Conservation (phyloP, 2,888 invertebrate species). For the Agelastica alni region DNA sequence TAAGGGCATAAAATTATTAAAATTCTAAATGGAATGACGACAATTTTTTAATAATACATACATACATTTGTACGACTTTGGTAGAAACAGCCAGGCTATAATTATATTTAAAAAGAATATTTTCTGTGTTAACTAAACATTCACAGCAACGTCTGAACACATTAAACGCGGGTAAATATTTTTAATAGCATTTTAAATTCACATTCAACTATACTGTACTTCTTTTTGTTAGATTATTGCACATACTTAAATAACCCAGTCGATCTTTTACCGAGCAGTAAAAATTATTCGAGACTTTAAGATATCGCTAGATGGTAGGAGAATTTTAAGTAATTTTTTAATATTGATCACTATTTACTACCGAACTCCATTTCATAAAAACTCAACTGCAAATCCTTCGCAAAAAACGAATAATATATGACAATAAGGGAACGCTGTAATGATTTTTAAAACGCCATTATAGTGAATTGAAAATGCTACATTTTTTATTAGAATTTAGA, state of each 20-base stretch:
- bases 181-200: not conserved
- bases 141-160: slow-evolving; percentile 20
- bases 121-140: not conserved
- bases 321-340: not conserved
- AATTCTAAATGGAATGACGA: slow-evolving; percentile 3
- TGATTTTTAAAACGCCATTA: too few species aligned
- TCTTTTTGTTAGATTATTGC: not conserved
- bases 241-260: too few species aligned
- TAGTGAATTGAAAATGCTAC: too few species aligned
- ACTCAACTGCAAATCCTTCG: too few species aligned
- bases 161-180: slow-evolving; percentile 9
- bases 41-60: too few species aligned
- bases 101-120: not conserved
- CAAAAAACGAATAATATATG: too few species aligned
- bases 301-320: not conserved
- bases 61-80: not conserved
- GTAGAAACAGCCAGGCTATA: not conserved
- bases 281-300: not conserved
- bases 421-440: too few species aligned
- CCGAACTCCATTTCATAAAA: too few species aligned
- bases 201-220: not conserved
- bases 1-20: not conserved
- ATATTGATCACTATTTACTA: too few species aligned
- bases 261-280: too few species aligned
- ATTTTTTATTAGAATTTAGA: slow-evolving; percentile 42